phyloP scores from a whole-genome alignment of 2,888 invertebrate genomes.

The Eristalinus aeneus region DNA sequence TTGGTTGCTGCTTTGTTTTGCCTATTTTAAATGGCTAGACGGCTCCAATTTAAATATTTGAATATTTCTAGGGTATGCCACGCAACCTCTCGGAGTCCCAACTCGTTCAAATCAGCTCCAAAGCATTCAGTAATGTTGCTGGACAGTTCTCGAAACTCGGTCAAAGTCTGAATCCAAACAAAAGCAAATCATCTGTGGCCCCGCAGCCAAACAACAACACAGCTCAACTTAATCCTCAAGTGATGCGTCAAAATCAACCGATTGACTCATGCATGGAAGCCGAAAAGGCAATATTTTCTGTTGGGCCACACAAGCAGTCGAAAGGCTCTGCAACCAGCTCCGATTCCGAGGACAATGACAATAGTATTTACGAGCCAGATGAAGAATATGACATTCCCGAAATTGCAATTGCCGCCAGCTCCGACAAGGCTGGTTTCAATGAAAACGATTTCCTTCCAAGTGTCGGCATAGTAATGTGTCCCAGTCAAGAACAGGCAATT shows the following conservation, averaged over 20 bases:
- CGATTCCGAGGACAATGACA: slow-evolving; percentile 85
- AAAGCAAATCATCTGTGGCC: slow-evolving; percentile 76
- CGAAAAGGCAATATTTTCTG: slow-evolving; percentile 76
- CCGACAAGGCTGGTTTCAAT: slow-evolving; percentile 76
- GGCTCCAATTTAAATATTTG: no score
- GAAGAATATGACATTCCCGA: slow-evolving; percentile 73
- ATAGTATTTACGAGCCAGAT: slow-evolving; percentile 83
- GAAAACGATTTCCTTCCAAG: slow-evolving; percentile 84
- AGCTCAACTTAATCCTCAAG: slow-evolving; percentile 80
- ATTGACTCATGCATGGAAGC: slow-evolving; percentile 75
- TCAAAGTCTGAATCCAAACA: slow-evolving; percentile 81
- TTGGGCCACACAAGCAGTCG: slow-evolving; percentile 73
- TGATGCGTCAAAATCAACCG: slow-evolving; percentile 75
- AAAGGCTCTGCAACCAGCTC: slow-evolving; percentile 81
- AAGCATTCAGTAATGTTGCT: slow-evolving; percentile 92
- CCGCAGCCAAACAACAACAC: slow-evolving; percentile 80
- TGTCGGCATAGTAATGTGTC: slow-evolving; percentile 85
- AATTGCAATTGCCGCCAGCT: slow-evolving; percentile 72
- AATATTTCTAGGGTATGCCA: slow-evolving; percentile 79
- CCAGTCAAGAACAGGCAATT: slow-evolving; percentile 73
- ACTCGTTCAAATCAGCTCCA: slow-evolving; percentile 89
- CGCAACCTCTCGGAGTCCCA: slow-evolving; percentile 95
- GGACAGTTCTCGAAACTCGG: slow-evolving; percentile 92
- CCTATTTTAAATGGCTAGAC: no score
- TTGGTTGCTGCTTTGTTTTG: not conserved